Evolutionary conservation across 1,140 invertebrate genomes (phyloP).

Genomic region (Ceratina japonica): DNA sequence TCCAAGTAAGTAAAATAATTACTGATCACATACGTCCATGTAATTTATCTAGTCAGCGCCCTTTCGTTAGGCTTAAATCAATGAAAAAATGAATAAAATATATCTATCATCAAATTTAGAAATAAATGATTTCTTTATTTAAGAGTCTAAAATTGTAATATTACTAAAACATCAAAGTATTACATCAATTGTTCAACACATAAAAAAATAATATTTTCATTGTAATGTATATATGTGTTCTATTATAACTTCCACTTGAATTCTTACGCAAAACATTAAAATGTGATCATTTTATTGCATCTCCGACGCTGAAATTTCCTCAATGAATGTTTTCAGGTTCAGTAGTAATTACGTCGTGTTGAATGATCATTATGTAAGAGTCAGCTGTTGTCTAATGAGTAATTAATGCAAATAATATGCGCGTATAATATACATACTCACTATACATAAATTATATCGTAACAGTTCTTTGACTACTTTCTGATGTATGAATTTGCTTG

Average conservation of each 20-base stretch:
- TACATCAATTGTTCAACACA: no score
- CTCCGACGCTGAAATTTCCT: conserved; percentile 6
- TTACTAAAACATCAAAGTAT: no score
- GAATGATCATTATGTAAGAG: conserved; percentile 50
- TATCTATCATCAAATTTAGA: no score
- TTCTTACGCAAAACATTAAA: no score
- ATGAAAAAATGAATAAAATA: no score
- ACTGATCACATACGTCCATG: no score
- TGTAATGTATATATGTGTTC: not conserved
- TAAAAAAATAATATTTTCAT: not conserved
- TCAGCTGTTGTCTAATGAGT: conserved; percentile 12
- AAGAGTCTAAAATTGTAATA: not conserved
- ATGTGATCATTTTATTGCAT: not conserved
- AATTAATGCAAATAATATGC: conserved; percentile 5
- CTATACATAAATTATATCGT: not conserved
- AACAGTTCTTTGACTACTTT: not conserved
- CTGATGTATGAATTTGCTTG: no score
- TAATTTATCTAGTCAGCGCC: not conserved
- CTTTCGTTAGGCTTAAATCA: no score
- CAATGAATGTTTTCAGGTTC: conserved; percentile 51
- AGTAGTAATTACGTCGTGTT: conserved; percentile 47
- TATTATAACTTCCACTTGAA: no score
- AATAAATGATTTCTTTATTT: no score
- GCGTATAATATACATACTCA: not conserved
- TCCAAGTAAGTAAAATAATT: no score